Evolutionary conservation across 2,797 vertebrate species (phyloP).

Genomic region (Acanthurus lineatus): DNA sequence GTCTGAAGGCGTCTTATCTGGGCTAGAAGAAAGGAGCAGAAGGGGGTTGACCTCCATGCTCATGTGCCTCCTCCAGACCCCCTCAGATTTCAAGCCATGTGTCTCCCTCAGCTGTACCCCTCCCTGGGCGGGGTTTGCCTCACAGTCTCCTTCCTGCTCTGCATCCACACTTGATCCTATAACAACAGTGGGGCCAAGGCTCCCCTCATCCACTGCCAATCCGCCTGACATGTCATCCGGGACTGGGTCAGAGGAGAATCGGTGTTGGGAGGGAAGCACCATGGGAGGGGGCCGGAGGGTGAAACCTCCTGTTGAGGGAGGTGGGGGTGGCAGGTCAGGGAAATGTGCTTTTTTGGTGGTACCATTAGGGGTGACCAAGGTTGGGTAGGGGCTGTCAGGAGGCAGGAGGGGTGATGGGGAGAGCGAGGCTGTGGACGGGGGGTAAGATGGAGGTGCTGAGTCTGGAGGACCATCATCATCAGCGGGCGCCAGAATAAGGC

Average conservation of each 20-base stretch:
- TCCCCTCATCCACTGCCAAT: slow-evolving; percentile 44
- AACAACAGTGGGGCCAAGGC: slow-evolving; percentile 67
- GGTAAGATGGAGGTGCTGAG: slow-evolving; percentile 90
- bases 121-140: slow-evolving; percentile 48
- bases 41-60: slow-evolving; percentile 91
- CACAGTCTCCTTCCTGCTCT: slow-evolving; percentile 58
- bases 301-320: slow-evolving; percentile 86
- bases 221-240: slow-evolving; percentile 81
- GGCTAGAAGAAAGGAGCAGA: slow-evolving; percentile 84
- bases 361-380: slow-evolving; percentile 81
- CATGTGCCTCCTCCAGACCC: slow-evolving; percentile 90
- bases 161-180: slow-evolving; percentile 60
- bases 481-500: slow-evolving; percentile 92
- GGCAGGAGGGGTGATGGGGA: slow-evolving; percentile 82
- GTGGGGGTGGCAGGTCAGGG: slow-evolving; percentile 79
- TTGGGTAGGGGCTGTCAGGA: slow-evolving; percentile 81
- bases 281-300: slow-evolving; percentile 92
- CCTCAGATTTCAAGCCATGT: slow-evolving; percentile 86
- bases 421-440: slow-evolving; percentile 87
- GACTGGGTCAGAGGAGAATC: slow-evolving; percentile 82
- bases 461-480: slow-evolving; percentile 91
- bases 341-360: slow-evolving; percentile 85
- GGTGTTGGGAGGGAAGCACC: slow-evolving; percentile 85
- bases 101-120: slow-evolving; percentile 73
- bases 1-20: slow-evolving; percentile 75